Evolutionary conservation across 2,797 vertebrate species (phyloP).

Genomic region (Phrynocephalus guinanensis): DNA sequence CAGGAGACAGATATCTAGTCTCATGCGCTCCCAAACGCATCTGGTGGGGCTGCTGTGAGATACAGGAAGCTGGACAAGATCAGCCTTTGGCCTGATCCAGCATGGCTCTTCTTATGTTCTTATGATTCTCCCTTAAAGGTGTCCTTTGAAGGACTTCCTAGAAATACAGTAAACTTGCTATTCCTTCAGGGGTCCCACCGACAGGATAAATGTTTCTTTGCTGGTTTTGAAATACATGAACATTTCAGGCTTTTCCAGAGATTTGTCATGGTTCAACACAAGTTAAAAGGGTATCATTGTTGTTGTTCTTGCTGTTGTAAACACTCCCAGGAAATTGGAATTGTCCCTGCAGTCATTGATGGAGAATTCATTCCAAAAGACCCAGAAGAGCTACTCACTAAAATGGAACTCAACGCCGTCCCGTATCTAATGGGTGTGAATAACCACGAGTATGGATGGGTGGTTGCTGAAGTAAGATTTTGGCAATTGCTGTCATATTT

Average conservation of each 20-base stretch:
- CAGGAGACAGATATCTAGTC: too few relatives aligned
- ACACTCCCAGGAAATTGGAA: conserved; percentile 25
- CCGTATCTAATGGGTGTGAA: conserved; percentile 66
- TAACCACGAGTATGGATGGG: conserved; percentile 62
- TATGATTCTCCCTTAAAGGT: too few relatives aligned
- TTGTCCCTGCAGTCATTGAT: conserved; percentile 45
- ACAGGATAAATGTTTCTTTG: neutral
- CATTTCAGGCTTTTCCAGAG: neutral
- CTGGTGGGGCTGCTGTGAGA: too few relatives aligned
- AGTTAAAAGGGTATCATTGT: neutral
- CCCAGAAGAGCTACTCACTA: conserved; percentile 48
- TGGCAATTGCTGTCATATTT: neutral
- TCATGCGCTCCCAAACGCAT: too few relatives aligned
- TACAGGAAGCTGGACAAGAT: too few relatives aligned
- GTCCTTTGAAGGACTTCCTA: too few relatives aligned
- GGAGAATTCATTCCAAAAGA: conserved; percentile 64
- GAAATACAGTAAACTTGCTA: too few relatives aligned
- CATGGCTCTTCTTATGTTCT: too few relatives aligned
- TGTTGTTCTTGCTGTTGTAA: neutral
- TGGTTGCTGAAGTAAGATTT: neutral
- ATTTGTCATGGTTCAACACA: neutral
- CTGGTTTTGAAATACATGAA: neutral
- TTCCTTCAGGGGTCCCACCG: too few relatives aligned
- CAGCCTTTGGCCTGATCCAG: too few relatives aligned
- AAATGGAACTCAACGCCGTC: conserved; percentile 46